phyloP scores from a whole-genome alignment of 2,797 vertebrate species.

The Champsocephalus esox region DNA sequence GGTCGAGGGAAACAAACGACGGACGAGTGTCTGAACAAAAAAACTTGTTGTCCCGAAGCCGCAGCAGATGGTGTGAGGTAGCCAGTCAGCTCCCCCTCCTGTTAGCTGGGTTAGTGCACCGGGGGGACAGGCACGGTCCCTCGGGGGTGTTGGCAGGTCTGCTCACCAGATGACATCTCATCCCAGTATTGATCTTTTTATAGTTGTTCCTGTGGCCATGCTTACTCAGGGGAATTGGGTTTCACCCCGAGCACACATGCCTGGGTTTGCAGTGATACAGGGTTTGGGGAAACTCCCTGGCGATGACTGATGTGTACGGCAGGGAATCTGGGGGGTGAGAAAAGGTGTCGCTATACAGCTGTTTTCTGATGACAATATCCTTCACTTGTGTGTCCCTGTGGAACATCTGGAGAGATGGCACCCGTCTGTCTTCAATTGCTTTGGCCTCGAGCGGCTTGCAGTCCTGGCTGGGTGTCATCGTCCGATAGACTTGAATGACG shows the following conservation, averaged over 20 bases:
- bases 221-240: slow-evolving; percentile 71
- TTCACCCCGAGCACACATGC: slow-evolving; percentile 59
- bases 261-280: slow-evolving; percentile 45
- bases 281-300: slow-evolving; percentile 50
- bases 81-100: slow-evolving; percentile 40
- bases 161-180: slow-evolving; percentile 86
- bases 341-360: slow-evolving; percentile 76
- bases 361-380: slow-evolving; percentile 74
- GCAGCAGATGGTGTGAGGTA: slow-evolving; percentile 79
- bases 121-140: slow-evolving; percentile 72
- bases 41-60: slow-evolving; percentile 56
- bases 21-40: slow-evolving; percentile 47
- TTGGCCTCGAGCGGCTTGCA: slow-evolving; percentile 36
- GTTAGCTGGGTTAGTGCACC: slow-evolving; percentile 74
- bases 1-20: slow-evolving; percentile 73
- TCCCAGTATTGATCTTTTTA: slow-evolving; percentile 83
- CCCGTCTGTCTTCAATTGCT: slow-evolving; percentile 34
- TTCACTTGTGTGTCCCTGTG: slow-evolving; percentile 75
- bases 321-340: slow-evolving; percentile 64
- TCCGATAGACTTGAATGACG: slow-evolving; percentile 28
- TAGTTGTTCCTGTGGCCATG: slow-evolving; percentile 68
- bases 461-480: slow-evolving; percentile 35
- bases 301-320: slow-evolving; percentile 80
- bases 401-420: slow-evolving; percentile 84
- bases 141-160: slow-evolving; percentile 79